phyloP scores from a whole-genome alignment of 2,113 vertebrate species.

The Odontophorus gujanensis region DNA sequence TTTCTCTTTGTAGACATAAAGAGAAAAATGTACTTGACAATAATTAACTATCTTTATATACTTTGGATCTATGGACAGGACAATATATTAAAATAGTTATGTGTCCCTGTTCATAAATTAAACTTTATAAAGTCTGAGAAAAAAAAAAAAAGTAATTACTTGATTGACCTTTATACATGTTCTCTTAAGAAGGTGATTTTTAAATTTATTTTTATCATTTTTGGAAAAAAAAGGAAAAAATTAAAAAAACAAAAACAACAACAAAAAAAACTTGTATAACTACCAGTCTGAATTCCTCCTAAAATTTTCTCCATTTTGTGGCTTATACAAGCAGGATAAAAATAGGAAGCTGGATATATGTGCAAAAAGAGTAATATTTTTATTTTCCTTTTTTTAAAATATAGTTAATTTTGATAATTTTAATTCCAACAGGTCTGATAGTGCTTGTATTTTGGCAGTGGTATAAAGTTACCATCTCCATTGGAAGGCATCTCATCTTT shows the following conservation, averaged over 20 bases:
- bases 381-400: not conserved
- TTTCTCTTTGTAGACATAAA: not conserved
- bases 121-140: not conserved
- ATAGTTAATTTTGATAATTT: not conserved
- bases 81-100: not conserved
- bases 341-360: not conserved
- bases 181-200: not conserved
- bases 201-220: not conserved
- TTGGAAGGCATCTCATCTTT: not conserved
- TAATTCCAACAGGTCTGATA: not conserved
- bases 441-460: not conserved
- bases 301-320: not conserved
- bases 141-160: not conserved
- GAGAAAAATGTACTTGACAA: not conserved
- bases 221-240: not conserved
- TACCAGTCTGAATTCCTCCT: not conserved
- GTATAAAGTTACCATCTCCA: not conserved
- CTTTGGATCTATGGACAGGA: not conserved
- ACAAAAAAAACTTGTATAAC: not conserved
- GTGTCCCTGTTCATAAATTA: not conserved
- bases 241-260: no score
- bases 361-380: not conserved
- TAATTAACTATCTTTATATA: not conserved
- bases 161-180: not conserved
- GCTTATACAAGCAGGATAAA: not conserved